These are phyloP conservation scores for Pseudoatta argentina DNA, from an alignment of 1,140 invertebrate species.

Conservation along the genomic window DNA sequence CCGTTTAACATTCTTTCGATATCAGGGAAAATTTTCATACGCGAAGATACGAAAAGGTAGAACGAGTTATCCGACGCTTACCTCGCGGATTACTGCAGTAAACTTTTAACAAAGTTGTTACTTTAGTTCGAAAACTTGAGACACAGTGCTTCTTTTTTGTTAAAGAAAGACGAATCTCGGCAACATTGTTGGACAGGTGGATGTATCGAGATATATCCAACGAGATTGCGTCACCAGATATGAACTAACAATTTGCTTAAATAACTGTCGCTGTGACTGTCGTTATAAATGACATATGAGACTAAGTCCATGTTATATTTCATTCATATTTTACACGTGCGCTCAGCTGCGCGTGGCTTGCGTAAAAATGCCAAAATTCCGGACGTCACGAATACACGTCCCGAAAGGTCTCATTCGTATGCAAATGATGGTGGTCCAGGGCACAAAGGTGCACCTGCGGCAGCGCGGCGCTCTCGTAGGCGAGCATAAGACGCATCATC, in stretches of 20 bases:
- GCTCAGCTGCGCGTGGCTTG: not conserved
- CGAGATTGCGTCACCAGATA: not conserved
- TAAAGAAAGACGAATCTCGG: not conserved
- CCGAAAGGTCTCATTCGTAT: constrained; percentile 63
- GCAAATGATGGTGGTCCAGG: constrained; percentile 38
- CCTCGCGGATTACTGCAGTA: not conserved
- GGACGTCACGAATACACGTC: not conserved
- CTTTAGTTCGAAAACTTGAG: constrained; percentile 19
- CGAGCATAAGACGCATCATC: constrained; percentile 52
- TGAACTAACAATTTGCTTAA: not conserved
- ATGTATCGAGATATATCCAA: not conserved
- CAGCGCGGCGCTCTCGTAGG: constrained; percentile 16
- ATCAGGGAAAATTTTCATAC: not conserved
- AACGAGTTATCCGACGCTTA: constrained; percentile 8
- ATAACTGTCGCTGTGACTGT: too few species aligned
- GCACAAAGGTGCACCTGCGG: constrained; percentile 60
- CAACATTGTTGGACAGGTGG: not conserved
- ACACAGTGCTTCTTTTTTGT: not conserved
- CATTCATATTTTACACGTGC: not conserved
- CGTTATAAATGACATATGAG: not conserved
- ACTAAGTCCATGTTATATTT: not conserved
- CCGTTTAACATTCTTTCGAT: not conserved
- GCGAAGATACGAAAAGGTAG: not conserved
- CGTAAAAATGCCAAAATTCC: constrained; percentile 46
- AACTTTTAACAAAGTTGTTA: constrained; percentile 25